Evolutionary conservation across 2,113 vertebrate species (phyloP), one percentile per base, ranked within the genome.

Genomic region (Eonycteris spelaea): DNA sequence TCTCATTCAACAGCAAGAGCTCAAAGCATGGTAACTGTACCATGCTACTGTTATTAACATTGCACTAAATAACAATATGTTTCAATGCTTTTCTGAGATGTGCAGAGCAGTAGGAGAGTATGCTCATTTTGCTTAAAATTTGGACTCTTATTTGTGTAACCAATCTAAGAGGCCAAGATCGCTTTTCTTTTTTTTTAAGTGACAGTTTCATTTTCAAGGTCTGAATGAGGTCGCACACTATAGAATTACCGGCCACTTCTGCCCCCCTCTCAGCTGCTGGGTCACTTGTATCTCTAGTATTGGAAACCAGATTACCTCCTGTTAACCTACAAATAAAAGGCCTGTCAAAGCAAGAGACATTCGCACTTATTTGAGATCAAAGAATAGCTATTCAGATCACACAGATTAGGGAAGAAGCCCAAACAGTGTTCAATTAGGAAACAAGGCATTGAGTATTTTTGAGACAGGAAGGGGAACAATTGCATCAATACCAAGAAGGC

Each of bases 171-270:
- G 15, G 22, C 19, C 2, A 5, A 40, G 21, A 13, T 61, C 33
- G 9, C n/a, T 67, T 16, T 71, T 3, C 22, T 57, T 40, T 59
- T 61, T 55, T 33, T 45, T 43, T 18, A 33, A 88, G 55, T 3
- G 5, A 57, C 51, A 57, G 14, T 68, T 92, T 78, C n/a, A 78
- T 71, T 85, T 96, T 48, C 70, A 77, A 48, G 75, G 45, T 78
- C 30, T 26, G 74, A 78, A 35, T 57, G 55, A 77, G 74, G 74
- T 57, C 35, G 24, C 16, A 4, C 15, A 14, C 2, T 40, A 38
- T 87, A 38, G 63, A 90, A 61, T 55, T 68, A 73, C 38, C 40
- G 28, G 19, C 38, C 87, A 35, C 0, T 22, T 89, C 90, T 33
- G 18, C 22, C 26, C 26, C 11, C 5, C 26, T 1, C 15, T 4